These are phyloP conservation scores for Acromyrmex charruanus DNA, from an alignment of 1,140 invertebrate species.

Conservation along the genomic window DNA sequence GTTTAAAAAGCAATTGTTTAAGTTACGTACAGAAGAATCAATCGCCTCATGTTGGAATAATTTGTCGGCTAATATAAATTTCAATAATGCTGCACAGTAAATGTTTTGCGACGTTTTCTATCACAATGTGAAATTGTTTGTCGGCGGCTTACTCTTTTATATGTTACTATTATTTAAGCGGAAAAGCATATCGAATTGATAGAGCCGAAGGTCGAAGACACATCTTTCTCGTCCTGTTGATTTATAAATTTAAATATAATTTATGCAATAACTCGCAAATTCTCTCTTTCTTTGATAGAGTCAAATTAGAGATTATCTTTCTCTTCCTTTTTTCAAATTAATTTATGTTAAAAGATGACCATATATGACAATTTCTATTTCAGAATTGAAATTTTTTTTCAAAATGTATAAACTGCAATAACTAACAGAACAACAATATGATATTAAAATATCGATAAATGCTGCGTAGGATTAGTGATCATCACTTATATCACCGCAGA, in stretches of 20 bases:
- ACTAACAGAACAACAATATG: neutral
- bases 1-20: neutral
- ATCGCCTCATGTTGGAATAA: neutral
- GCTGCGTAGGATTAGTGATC: too few species aligned
- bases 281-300: neutral
- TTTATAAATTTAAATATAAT: neutral
- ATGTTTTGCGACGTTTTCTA: neutral
- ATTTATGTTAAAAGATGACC: neutral
- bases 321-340: neutral
- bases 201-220: slow-evolving; percentile 2
- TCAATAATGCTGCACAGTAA: neutral
- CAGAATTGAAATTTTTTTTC: neutral
- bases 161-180: neutral
- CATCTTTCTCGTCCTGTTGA: slow-evolving; percentile 26
- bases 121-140: neutral
- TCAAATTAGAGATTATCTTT: neutral
- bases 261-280: neutral
- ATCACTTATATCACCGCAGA: neutral
- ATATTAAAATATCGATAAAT: neutral
- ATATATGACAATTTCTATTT: neutral
- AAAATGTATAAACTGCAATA: neutral
- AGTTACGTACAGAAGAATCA: slow-evolving; percentile 32
- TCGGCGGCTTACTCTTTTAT: neutral
- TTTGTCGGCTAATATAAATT: neutral
- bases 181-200: slow-evolving; percentile 33